phyloP scores from a whole-genome alignment of 2,113 vertebrate species.

The Syrrhaptes paradoxus region DNA sequence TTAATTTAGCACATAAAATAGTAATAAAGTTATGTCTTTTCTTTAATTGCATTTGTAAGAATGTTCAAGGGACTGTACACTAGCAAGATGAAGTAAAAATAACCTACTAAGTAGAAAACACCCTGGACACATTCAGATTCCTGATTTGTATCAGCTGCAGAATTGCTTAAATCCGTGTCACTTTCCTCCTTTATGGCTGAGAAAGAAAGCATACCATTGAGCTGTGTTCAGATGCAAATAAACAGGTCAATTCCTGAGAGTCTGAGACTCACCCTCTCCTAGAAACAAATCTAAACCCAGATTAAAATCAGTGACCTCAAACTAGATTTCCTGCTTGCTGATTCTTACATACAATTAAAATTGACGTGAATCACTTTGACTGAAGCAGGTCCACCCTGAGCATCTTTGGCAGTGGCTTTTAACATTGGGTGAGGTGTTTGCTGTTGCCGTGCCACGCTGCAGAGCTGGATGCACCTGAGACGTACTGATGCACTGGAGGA shows the following conservation, averaged over 20 bases:
- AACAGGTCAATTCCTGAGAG: not conserved
- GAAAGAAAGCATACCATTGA: not conserved
- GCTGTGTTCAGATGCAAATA: not conserved
- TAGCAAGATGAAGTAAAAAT: not conserved
- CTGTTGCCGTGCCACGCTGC: not conserved
- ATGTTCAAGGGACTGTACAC: not conserved
- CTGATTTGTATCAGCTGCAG: not conserved
- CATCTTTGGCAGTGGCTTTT: not conserved
- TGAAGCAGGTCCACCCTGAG: not conserved
- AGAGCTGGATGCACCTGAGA: not conserved
- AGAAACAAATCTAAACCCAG: not conserved
- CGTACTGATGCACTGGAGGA: not conserved
- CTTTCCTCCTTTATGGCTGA: not conserved
- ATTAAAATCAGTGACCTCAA: slow-evolving; percentile 12
- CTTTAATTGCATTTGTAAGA: not conserved
- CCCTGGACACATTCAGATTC: not conserved
- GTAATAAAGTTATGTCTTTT: not conserved
- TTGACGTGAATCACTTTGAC: not conserved
- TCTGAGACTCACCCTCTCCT: not conserved
- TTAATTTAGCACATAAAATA: not conserved
- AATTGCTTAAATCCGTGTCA: not conserved
- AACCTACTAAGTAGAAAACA: not conserved
- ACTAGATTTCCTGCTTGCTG: not conserved
- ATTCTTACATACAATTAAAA: not conserved
- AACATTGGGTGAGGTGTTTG: not conserved